Evolutionary conservation across 2,113 vertebrate genomes (phyloP), one percentile per base, ranked within the genome.

Genomic region (Arothron firmamentum): DNA sequence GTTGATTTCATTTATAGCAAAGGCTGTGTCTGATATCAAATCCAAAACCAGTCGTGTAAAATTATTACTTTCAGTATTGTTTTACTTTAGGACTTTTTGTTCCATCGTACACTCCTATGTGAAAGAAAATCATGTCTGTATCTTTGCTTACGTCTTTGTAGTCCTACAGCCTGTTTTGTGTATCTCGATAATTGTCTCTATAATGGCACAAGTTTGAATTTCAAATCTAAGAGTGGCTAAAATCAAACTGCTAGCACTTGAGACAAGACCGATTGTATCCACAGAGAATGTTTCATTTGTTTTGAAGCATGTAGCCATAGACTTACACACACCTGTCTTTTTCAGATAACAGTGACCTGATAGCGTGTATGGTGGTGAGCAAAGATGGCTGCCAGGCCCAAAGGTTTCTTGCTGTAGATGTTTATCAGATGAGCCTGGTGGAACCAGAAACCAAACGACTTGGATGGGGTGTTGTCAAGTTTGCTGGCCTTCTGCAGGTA

Each of bases 371-470:
- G 41, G 97, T 99, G 60, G 91, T 96, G 62, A 95, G 93, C 68
- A 98, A 98, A 81, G 96, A 98, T 9, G 94, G 94, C 0, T 82
- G 91, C 66, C 94, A 96, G 81, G 94, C 94, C 56, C 96, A 98
- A 85, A 90, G 96, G 31, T 99, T 99, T 79, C 91, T 99, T 52
- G 93, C 96, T 8, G 97, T 99, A 1, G 96, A 99, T 31, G 91
- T 99, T 54, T 99, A 99, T 87, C 96, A 98, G 86, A 98, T 98
- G 96, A 98, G 95, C 71, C 83, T 98, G 72, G 97, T 99, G 58
- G 97, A 99, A 67, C 97, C 97, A 0, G 96, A 99, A 20, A 85
- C 92, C 65, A 96, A 95, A 80, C 92, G 97, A 11, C 93, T 99
- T 1, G 96, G 97, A 47, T 98, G 97, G 96, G 97, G 96, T 17